phyloP scores from a whole-genome alignment of 2,888 invertebrate species.

The Arge pagana region DNA sequence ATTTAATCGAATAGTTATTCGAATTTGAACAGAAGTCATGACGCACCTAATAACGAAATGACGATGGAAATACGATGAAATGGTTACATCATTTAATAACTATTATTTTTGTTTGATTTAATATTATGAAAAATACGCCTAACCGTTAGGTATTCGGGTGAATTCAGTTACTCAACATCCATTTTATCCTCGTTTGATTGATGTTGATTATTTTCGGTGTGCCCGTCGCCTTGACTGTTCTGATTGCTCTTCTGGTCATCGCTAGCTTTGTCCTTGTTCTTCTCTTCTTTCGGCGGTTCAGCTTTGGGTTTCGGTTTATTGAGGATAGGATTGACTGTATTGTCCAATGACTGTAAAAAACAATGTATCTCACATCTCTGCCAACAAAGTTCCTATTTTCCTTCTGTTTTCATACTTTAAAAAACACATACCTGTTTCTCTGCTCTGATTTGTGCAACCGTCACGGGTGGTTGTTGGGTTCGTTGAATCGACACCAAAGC shows the following conservation, averaged over 20 bases:
- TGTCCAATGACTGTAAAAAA: constrained; percentile 60
- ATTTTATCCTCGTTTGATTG: constrained; percentile 52
- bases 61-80: constrained; percentile 23
- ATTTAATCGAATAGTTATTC: background rate
- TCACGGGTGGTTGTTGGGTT: constrained; percentile 76
- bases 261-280: constrained; percentile 52
- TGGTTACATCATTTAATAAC: constrained; percentile 22
- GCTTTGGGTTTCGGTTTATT: constrained; percentile 91
- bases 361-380: background rate
- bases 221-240: constrained; percentile 43
- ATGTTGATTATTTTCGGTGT: constrained; percentile 42
- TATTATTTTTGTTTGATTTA: constrained; percentile 34
- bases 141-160: constrained; percentile 21
- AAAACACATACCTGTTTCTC: constrained; percentile 71
- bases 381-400: background rate
- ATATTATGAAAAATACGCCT: constrained; percentile 35
- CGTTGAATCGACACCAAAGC: constrained; percentile 69
- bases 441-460: constrained; percentile 77
- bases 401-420: background rate
- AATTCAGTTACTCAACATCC: constrained; percentile 57
- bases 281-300: constrained; percentile 64
- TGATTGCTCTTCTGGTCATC: constrained; percentile 49
- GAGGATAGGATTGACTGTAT: constrained; percentile 70
- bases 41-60: constrained; percentile 39
- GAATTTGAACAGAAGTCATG: constrained; percentile 21